Base-by-base conservation (phyloP, 2,888 invertebrate genomes). In the Prenolepis imparis region DNA sequence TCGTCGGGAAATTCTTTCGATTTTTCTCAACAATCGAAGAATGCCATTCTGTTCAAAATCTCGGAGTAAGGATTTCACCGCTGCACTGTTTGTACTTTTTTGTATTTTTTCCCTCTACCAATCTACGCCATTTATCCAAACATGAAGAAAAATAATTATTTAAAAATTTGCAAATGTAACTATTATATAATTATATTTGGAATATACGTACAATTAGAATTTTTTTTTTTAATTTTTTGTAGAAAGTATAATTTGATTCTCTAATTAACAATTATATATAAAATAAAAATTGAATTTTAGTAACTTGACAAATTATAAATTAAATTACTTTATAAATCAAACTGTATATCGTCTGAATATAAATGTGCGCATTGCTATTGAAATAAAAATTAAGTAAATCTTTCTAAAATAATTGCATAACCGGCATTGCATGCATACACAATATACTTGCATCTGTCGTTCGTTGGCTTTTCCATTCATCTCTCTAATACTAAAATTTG, bases 1-100 rank as follows among this genome's bases (percentile, higher is more conserved):
- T 36, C 64, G 28, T n/a, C 11, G 28, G 44, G 32, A 44, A n/a
- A 44, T 44, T 44, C 21, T 74, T 39, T 44, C 59, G 52, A 68
- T 63, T 68, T 74, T 77, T 52, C 39, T 48, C 28, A 18, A 9
- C 18, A 0, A 67, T 32, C 36, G 5, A 67, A 52, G 24, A 48
- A 66, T 18, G 32, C 28, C 28, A 12, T 39, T 21, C 4, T n/a
- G 8, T 36, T 63, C 12, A 15, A 18, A 66, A 15, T 66, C 41
- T 44, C 66, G 6, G 24, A 24, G 12, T 39, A 41, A 21, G 15
- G 39, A 24, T 73, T 28, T 73, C 39, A 32, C 41, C 15, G 57
- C 57, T 18, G 24, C 15, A 6, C 9, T 41, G 12, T 32, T 32
- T 36, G 18, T n/a, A 21, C 36, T 68, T 48, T 36, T 18, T 5